A percentile compares a stretch with the other conserved stretches of the same genome.
Conservation (phyloP, 2,797 vertebrate genomes). For the Hoplostethus mediterraneus region DNA sequence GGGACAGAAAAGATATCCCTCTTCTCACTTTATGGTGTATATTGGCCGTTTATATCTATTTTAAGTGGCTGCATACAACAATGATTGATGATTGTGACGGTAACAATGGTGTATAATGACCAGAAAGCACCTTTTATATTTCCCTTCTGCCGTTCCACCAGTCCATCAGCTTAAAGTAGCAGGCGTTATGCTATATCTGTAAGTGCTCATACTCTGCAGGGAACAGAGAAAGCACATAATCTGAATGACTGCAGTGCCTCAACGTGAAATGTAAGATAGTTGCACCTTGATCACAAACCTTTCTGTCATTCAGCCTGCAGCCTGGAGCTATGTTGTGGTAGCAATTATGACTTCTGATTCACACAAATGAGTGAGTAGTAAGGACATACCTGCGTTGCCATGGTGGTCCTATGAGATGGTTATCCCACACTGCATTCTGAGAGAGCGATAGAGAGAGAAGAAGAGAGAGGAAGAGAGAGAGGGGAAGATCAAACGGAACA, state of each 20-base stretch:
- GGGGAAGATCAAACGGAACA: conserved; percentile 49
- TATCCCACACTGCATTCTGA: neutral
- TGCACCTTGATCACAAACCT: conserved; percentile 13
- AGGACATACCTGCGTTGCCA: neutral
- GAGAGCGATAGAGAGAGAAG: conserved; percentile 13
- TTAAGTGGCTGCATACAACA: conserved; percentile 25
- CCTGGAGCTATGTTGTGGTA: conserved; percentile 16
- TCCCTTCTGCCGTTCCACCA: neutral
- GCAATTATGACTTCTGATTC: conserved; percentile 42
- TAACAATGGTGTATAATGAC: conserved; percentile 11
- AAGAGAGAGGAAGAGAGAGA: neutral
- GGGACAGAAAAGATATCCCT: conserved; percentile 23
- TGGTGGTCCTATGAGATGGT: neutral
- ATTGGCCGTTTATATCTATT: conserved; percentile 7
- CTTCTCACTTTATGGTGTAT: conserved; percentile 17
- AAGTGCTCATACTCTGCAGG: conserved; percentile 17
- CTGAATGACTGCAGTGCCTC: conserved; percentile 27
- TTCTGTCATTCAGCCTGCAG: neutral
- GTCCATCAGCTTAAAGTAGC: neutral
- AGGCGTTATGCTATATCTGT: neutral
- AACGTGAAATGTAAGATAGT: conserved; percentile 12
- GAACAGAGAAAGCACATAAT: conserved; percentile 34
- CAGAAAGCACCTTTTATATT: neutral
- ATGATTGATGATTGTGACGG: conserved; percentile 19
- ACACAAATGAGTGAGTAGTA: conserved; percentile 19